These are phyloP conservation scores for Bathynomus jamesi DNA, from an alignment of 1,140 invertebrate genomes.

Conservation along the genomic window DNA sequence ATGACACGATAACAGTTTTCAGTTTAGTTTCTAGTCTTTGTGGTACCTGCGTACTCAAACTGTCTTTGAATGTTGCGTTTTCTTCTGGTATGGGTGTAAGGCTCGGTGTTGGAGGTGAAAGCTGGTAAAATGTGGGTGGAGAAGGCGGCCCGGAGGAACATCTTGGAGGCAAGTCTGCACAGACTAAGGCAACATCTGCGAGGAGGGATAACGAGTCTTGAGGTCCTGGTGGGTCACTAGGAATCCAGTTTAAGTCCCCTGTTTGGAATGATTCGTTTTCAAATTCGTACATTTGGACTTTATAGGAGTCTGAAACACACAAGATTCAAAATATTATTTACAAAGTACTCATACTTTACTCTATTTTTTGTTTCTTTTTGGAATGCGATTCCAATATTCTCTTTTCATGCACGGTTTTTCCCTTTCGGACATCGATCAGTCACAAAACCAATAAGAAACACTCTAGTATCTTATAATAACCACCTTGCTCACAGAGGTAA, in stretches of 20 bases:
- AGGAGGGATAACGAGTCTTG: slow-evolving; percentile 12
- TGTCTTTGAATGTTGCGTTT: background rate
- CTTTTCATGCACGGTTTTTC: too few species aligned
- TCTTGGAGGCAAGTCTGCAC: slow-evolving; percentile 5
- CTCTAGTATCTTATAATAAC: too few species aligned
- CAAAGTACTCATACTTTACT: too few species aligned
- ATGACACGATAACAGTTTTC: background rate
- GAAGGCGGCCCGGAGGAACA: background rate
- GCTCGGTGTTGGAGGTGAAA: background rate
- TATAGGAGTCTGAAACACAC: background rate
- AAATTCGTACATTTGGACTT: background rate
- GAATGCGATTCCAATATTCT: too few species aligned
- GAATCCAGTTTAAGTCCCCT: background rate
- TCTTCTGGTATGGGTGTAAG: too few species aligned
- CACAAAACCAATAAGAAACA: too few species aligned
- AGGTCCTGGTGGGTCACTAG: background rate
- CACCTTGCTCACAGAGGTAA: background rate
- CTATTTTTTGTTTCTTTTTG: too few species aligned
- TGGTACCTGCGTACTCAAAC: background rate
- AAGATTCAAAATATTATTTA: background rate
- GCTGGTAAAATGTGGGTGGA: background rate
- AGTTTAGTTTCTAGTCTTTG: background rate
- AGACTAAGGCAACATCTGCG: slow-evolving; percentile 11
- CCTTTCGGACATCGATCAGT: too few species aligned
- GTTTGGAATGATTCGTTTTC: background rate